A percentile compares a stretch with the other conserved stretches of the same genome.
phyloP scores from a whole-genome alignment of 2,888 invertebrate genomes.

The Chloroclysta siterata region DNA sequence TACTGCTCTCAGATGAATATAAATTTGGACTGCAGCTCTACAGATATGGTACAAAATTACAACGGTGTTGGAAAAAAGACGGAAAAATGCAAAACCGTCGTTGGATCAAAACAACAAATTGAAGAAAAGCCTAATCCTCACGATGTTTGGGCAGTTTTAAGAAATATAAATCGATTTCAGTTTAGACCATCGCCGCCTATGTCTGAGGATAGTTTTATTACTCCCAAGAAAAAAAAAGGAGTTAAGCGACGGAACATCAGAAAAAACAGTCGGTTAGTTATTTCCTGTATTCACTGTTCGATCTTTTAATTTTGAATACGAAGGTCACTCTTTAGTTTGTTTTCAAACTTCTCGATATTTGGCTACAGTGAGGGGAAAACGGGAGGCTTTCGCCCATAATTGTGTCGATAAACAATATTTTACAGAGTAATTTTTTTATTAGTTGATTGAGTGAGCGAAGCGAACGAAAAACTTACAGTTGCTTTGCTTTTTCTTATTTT shows the following conservation, averaged over 20 bases:
- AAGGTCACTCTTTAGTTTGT: too few species aligned
- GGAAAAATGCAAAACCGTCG: conserved; percentile 29
- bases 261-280: conserved; percentile 59
- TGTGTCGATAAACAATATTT: too few species aligned
- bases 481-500: too few species aligned
- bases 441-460: too few species aligned
- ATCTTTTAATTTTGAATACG: too few species aligned
- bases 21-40: conserved; percentile 64
- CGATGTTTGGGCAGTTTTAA: conserved; percentile 72
- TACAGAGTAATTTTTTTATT: too few species aligned
- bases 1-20: conserved; percentile 62
- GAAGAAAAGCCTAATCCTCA: conserved; percentile 51
- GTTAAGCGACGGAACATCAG: conserved; percentile 48
- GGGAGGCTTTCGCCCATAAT: too few species aligned
- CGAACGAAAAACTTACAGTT: too few species aligned
- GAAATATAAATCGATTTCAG: conserved; percentile 70
- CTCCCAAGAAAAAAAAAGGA: conserved; percentile 52
- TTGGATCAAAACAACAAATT: conserved; percentile 30
- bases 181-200: conserved; percentile 66
- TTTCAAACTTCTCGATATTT: too few species aligned
- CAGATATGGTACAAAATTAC: conserved; percentile 55
- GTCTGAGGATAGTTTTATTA: conserved; percentile 60
- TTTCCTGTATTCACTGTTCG: not conserved
- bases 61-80: conserved; percentile 48
- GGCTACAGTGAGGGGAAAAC: too few species aligned